A percentile compares a stretch with the other conserved stretches of the same genome.
Conservation (phyloP, 2,888 invertebrate species). For the Drosophila gaucha region DNA sequence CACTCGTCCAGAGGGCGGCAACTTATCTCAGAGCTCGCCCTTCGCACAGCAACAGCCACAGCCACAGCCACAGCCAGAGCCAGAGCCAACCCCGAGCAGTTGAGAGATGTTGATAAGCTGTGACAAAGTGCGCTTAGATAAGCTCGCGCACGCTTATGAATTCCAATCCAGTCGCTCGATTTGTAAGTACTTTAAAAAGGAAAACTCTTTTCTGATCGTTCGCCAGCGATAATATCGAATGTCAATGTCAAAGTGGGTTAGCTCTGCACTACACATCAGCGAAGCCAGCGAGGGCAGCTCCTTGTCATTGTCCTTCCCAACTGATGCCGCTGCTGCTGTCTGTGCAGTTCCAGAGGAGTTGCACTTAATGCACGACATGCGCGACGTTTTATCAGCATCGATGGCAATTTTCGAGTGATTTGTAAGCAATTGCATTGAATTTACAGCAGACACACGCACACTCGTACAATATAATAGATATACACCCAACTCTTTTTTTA, state of each 20-base stretch:
- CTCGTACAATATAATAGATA: too few relatives aligned
- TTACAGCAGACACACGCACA: conserved; percentile 40
- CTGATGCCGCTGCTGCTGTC: conserved; percentile 55
- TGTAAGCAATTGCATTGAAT: conserved; percentile 70
- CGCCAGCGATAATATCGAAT: conserved; percentile 72
- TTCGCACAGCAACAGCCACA: conserved; percentile 33
- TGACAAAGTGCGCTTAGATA: conserved; percentile 74
- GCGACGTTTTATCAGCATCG: conserved; percentile 58
- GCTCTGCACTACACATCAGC: too few relatives aligned
- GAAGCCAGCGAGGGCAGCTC: too few relatives aligned
- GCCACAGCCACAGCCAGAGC: conserved; percentile 13
- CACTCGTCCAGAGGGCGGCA: too few relatives aligned
- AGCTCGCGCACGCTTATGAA: conserved; percentile 35
- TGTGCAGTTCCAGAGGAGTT: conserved; percentile 31
- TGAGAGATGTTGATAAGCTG: conserved; percentile 76
- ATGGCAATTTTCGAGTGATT: conserved; percentile 76
- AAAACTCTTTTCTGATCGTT: conserved; percentile 71
- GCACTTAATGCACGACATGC: conserved; percentile 68
- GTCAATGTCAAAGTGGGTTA: conserved; percentile 68
- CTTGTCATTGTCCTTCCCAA: conserved; percentile 42
- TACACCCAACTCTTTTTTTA: too few relatives aligned
- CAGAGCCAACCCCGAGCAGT: conserved; percentile 8
- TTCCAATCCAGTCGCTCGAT: conserved; percentile 34
- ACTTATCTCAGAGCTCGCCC: conserved; percentile 3
- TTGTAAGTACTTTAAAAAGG: conserved; percentile 46